These are phyloP conservation scores for Apostichopus californicus DNA, from an alignment of 35 echinoderm and acorn worm genomes.

Conservation along the genomic window DNA sequence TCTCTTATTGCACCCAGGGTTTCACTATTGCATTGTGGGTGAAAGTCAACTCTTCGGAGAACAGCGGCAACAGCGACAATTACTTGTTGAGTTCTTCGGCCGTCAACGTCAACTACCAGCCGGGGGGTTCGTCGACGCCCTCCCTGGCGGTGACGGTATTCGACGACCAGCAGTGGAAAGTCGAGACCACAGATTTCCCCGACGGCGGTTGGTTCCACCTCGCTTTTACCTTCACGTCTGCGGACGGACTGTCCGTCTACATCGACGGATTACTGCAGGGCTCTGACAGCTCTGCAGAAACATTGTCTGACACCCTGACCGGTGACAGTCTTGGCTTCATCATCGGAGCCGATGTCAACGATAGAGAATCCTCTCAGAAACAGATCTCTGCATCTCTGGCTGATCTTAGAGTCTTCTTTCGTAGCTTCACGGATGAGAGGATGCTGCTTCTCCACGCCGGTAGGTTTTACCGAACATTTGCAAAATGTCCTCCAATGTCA, in stretches of 20 bases:
- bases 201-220: constrained; percentile 70
- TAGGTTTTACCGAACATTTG: not conserved
- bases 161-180: not conserved
- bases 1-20: constrained; percentile 59
- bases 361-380: not conserved
- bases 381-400: constrained; percentile 18
- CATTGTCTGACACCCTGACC: not conserved
- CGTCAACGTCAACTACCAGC: not conserved
- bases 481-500: too few species aligned
- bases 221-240: constrained; percentile 43
- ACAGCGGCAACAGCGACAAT: constrained; percentile 9
- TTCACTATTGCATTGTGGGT: constrained; percentile 72
- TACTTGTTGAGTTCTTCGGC: constrained; percentile 58
- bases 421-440: not conserved
- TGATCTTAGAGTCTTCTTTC: constrained; percentile 68
- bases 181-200: constrained; percentile 43
- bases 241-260: constrained; percentile 38
- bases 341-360: constrained; percentile 25
- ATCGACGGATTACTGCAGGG: constrained; percentile 36
- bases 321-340: constrained; percentile 17
- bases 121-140: not conserved
- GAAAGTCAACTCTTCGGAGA: constrained; percentile 11
- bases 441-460: constrained; percentile 8
- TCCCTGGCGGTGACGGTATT: not conserved
- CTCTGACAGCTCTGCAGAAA: not conserved